phyloP scores from a whole-genome alignment of 1,140 invertebrate species.

The Camponotus vicinus region DNA sequence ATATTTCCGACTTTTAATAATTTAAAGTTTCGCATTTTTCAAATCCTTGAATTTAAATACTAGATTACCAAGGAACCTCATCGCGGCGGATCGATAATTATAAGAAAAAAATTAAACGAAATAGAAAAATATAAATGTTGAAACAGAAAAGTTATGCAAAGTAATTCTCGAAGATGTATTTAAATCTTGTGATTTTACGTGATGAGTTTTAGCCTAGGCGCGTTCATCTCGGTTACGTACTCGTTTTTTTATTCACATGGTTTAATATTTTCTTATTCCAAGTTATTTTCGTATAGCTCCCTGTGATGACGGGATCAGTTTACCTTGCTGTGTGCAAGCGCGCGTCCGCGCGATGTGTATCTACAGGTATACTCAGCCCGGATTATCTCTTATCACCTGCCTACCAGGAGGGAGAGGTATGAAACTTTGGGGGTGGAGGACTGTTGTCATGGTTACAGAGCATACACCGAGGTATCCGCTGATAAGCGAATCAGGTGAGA shows the following conservation, averaged over 20 bases:
- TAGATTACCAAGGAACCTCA: no score
- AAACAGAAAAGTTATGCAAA: neutral
- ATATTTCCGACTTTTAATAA: no score
- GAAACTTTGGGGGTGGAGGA: conserved; percentile 61
- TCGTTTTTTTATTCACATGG: no score
- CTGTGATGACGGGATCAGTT: conserved; percentile 49
- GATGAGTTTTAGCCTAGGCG: neutral
- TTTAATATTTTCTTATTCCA: conserved; percentile 35
- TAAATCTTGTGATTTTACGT: neutral
- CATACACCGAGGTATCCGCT: conserved; percentile 77
- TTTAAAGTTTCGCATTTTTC: no score
- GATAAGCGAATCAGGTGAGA: conserved; percentile 81
- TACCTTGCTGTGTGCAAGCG: conserved; percentile 35
- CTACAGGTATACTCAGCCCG: neutral
- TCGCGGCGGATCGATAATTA: no score
- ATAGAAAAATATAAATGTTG: neutral
- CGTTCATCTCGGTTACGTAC: neutral
- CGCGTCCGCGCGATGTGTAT: conserved; percentile 1
- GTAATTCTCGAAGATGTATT: neutral
- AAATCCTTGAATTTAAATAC: no score
- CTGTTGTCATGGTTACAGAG: conserved; percentile 81
- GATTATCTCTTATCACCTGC: conserved; percentile 72
- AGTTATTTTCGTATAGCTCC: conserved; percentile 52
- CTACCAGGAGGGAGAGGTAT: conserved; percentile 47
- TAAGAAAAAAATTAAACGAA: neutral